These are phyloP conservation scores for Smutsia temminckii DNA, from an alignment of 2,797 vertebrate genomes.

Conservation along the genomic window DNA sequence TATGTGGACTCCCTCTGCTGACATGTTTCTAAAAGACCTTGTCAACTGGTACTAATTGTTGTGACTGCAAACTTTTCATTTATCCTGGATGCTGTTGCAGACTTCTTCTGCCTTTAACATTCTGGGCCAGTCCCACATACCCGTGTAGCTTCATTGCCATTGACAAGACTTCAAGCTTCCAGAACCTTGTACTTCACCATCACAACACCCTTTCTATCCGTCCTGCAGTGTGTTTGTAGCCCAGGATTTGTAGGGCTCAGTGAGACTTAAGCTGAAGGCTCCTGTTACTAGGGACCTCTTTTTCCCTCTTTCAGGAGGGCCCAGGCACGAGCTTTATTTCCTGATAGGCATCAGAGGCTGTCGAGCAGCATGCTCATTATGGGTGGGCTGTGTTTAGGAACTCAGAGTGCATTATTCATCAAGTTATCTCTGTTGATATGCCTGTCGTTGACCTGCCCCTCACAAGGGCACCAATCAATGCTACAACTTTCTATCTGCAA, in stretches of 20 bases:
- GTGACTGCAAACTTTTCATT: slow-evolving; percentile 80
- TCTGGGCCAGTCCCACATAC: slow-evolving; percentile 16
- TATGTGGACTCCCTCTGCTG: slow-evolving; percentile 83
- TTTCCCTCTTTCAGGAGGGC: neutral
- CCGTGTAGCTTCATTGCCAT: neutral
- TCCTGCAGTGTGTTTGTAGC: neutral
- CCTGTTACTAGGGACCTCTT: neutral
- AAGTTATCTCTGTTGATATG: slow-evolving; percentile 70
- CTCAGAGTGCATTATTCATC: slow-evolving; percentile 72
- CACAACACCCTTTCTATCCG: neutral
- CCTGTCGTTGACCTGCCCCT: slow-evolving; percentile 71
- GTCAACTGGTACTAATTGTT: slow-evolving; percentile 84
- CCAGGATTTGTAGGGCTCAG: neutral
- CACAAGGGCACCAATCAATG: slow-evolving; percentile 69
- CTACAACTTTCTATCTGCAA: slow-evolving; percentile 63
- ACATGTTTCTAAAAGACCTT: slow-evolving; percentile 83
- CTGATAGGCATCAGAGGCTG: neutral
- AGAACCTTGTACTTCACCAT: neutral
- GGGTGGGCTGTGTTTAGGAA: slow-evolving; percentile 55
- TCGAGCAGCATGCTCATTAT: slow-evolving; percentile 51
- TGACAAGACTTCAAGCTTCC: neutral
- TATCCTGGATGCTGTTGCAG: slow-evolving; percentile 64
- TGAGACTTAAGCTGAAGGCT: neutral
- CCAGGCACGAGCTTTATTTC: accelerated
- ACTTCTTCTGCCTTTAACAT: slow-evolving; percentile 35